Conservation (phyloP, 1,140 invertebrate species). For the Lepidostoma basale region DNA sequence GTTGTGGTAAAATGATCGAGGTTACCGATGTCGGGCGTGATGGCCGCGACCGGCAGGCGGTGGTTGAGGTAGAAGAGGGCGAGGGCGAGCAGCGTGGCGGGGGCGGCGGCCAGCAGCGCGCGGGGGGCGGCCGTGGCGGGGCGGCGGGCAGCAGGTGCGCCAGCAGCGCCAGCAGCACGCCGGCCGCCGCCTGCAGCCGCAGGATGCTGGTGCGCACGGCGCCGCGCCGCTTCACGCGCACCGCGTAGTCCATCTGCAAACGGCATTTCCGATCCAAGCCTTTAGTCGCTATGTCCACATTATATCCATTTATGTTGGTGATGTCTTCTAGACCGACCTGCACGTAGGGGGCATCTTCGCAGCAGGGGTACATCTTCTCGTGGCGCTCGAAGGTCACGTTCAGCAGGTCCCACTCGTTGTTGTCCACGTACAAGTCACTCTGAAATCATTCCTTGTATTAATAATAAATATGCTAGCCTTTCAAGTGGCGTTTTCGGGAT, state of each 20-base stretch:
- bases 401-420: conserved; percentile 66
- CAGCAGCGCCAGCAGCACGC: conserved; percentile 60
- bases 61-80: conserved; percentile 68
- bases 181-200: conserved; percentile 35
- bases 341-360: conserved; percentile 61
- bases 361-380: conserved; percentile 60
- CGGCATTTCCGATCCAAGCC: background rate
- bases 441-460: too few relatives aligned
- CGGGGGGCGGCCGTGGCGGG: conserved; percentile 66
- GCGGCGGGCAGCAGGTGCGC: conserved; percentile 66
- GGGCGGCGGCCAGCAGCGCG: conserved; percentile 54
- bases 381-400: conserved; percentile 53
- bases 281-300: background rate
- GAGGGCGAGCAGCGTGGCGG: conserved; percentile 67
- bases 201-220: conserved; percentile 5
- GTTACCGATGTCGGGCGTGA: conserved; percentile 64
- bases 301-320: conserved; percentile 47
- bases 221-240: conserved; percentile 23
- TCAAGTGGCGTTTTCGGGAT: too few relatives aligned
- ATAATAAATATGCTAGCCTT: too few relatives aligned
- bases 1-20: too few relatives aligned
- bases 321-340: background rate
- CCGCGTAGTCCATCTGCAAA: conserved; percentile 29
- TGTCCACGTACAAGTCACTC: conserved; percentile 51
- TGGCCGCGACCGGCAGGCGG: conserved; percentile 63